These are phyloP conservation scores for Anneissia japonica DNA, from an alignment of 35 echinoderm and acorn worm species.

Conservation along the genomic window DNA sequence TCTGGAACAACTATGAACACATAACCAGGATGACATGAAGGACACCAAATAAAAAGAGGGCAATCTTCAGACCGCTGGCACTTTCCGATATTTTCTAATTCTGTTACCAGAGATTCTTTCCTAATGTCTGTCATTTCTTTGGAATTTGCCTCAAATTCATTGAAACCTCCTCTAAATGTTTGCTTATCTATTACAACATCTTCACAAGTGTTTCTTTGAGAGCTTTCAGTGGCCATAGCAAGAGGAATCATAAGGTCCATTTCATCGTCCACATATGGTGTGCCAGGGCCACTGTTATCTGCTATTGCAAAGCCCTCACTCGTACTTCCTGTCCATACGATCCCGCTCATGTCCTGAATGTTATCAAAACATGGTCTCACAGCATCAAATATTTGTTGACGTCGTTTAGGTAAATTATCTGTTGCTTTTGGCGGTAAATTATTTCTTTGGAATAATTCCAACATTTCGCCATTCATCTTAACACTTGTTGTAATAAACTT, in stretches of 20 bases:
- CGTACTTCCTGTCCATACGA: slow-evolving; percentile 6
- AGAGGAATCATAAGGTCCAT: slow-evolving; percentile 1
- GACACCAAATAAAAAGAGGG: neutral
- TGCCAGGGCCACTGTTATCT: neutral
- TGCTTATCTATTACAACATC: neutral
- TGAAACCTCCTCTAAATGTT: neutral
- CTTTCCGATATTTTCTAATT: neutral
- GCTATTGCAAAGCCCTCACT: slow-evolving; percentile 4
- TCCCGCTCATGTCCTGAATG: neutral
- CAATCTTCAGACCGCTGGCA: neutral
- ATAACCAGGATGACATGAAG: neutral
- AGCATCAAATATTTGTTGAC: neutral
- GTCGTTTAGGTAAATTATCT: neutral
- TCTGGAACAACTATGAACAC: neutral
- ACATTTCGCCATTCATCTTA: neutral
- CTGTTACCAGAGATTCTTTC: neutral
- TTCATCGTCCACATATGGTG: neutral
- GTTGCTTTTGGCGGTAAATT: neutral
- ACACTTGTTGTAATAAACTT: neutral
- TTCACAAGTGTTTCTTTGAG: neutral
- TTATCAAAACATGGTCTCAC: slow-evolving; percentile 16
- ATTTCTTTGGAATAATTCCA: neutral
- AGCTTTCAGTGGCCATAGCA: neutral
- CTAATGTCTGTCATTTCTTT: neutral
- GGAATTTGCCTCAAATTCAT: no score